phyloP scores from a whole-genome alignment of 2,888 invertebrate genomes.

The Pharmacophagus antenor region DNA sequence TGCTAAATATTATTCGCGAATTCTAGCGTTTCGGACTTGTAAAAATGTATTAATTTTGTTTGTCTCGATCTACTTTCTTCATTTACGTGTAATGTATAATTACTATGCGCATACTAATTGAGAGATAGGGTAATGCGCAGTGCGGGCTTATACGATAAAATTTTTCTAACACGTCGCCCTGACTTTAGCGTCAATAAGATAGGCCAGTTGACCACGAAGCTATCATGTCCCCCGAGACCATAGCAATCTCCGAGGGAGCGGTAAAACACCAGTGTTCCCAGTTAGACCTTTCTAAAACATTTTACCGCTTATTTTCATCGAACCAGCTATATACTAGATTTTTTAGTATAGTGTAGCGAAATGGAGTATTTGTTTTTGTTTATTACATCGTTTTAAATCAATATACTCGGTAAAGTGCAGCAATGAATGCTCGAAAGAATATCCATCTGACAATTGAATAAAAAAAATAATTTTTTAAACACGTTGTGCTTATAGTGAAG shows the following conservation, averaged over 20 bases:
- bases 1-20: background rate
- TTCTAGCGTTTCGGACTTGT: background rate
- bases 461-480: too few species aligned
- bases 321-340: too few species aligned
- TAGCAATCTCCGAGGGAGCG: constrained; percentile 32
- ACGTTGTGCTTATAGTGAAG: too few species aligned
- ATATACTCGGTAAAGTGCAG: too few species aligned
- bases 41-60: background rate
- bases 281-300: constrained; percentile 15
- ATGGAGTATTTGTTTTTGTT: too few species aligned
- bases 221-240: constrained; percentile 34
- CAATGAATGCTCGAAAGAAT: too few species aligned
- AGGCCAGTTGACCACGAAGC: constrained; percentile 32
- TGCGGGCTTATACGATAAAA: constrained; percentile 13
- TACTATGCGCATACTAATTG: constrained; percentile 21
- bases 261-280: constrained; percentile 6
- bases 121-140: constrained; percentile 10
- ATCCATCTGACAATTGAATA: too few species aligned
- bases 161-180: constrained; percentile 16
- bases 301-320: too few species aligned
- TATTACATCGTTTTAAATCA: too few species aligned
- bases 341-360: too few species aligned
- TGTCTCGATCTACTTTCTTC: background rate
- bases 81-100: constrained; percentile 8
- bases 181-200: constrained; percentile 37